These are phyloP conservation scores for Agelas oroides DNA, from an alignment of 37 sponge, comb jelly and placozoan genomes.

Conservation along the genomic window DNA sequence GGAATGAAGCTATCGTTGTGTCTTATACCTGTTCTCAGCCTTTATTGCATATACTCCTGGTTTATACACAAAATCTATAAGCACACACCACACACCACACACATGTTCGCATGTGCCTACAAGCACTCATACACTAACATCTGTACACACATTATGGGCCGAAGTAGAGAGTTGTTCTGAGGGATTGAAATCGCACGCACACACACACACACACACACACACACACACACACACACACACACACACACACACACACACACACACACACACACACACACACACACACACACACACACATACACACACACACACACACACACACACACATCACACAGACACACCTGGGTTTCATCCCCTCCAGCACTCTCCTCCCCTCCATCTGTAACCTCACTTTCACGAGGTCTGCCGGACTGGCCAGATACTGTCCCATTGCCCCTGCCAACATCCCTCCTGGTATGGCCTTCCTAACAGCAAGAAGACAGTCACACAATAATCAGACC, in stretches of 20 bases:
- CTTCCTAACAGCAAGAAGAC: conserved; percentile 59
- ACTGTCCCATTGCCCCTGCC: conserved; percentile 81
- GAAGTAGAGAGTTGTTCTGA: too few species aligned
- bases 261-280: neutral
- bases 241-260: conserved; percentile 2
- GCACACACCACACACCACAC: too few species aligned
- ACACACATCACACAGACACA: neutral
- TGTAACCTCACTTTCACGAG: conserved; percentile 86
- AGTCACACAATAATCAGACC: too few species aligned
- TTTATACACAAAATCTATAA: too few species aligned
- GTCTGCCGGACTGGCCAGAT: conserved; percentile 90
- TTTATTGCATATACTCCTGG: too few species aligned
- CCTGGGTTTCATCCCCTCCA: conserved; percentile 71
- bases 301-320: conserved; percentile 6
- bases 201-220: neutral
- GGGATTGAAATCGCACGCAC: too few species aligned
- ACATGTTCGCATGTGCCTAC: too few species aligned
- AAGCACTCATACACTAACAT: too few species aligned
- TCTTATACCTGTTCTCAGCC: neutral
- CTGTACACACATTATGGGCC: too few species aligned
- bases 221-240: neutral
- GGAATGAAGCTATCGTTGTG: too few species aligned
- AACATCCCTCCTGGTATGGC: conserved; percentile 80
- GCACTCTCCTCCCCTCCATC: conserved; percentile 81
- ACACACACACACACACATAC: conserved; percentile 1